These are phyloP conservation scores for Drosophila pallidifrons DNA, from an alignment of 1,140 invertebrate species.

Conservation along the genomic window DNA sequence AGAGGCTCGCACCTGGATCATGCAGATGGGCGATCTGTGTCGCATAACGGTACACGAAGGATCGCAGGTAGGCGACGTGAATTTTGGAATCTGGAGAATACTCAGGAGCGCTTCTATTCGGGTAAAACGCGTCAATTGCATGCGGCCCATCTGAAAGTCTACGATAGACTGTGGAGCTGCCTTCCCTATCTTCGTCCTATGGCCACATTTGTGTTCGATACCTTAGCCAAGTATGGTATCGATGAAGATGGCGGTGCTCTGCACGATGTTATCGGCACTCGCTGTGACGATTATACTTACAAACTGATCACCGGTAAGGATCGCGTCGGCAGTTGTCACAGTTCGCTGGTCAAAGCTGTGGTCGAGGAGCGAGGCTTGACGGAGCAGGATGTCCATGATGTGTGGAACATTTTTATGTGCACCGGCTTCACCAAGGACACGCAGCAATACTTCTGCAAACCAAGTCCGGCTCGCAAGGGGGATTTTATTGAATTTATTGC, in stretches of 20 bases:
- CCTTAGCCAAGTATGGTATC: constrained; percentile 84
- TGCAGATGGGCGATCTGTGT: constrained; percentile 84
- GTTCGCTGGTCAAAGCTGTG: constrained; percentile 85
- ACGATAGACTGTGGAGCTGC: constrained; percentile 86
- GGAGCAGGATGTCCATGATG: constrained; percentile 86
- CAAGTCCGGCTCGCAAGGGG: constrained; percentile 85
- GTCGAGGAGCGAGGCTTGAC: constrained; percentile 82
- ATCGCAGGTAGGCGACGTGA: constrained; percentile 85
- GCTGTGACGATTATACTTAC: constrained; percentile 86
- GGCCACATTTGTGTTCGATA: constrained; percentile 86
- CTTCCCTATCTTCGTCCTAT: constrained; percentile 85
- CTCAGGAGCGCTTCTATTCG: constrained; percentile 85
- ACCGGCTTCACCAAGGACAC: constrained; percentile 85
- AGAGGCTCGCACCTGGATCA: constrained; percentile 82
- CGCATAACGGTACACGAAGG: constrained; percentile 84
- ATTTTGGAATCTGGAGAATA: constrained; percentile 86
- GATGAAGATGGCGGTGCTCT: constrained; percentile 85
- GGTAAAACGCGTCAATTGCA: constrained; percentile 86
- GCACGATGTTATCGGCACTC: constrained; percentile 86
- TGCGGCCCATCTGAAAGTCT: constrained; percentile 83
- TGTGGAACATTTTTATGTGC: constrained; percentile 86
- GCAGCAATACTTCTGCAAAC: constrained; percentile 86
- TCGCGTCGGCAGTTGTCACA: constrained; percentile 85
- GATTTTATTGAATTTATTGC: constrained; percentile 86
- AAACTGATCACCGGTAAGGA: constrained; percentile 85